phyloP scores from a whole-genome alignment of 1,140 invertebrate species.

The Drosophila gunungcola region DNA sequence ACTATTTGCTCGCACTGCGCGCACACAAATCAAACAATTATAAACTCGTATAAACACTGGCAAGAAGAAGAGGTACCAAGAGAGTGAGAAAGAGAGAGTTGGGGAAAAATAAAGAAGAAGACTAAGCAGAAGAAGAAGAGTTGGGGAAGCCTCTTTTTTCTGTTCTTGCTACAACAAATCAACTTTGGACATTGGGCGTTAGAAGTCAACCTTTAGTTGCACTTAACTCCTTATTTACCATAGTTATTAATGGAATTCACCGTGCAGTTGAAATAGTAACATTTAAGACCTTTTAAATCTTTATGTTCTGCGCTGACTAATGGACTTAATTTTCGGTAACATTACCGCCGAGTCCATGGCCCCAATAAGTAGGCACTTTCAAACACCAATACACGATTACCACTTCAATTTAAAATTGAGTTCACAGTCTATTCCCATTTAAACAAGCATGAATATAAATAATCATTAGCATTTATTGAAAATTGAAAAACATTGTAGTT shows the following conservation, averaged over 20 bases:
- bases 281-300: neutral
- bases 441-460: too few species aligned
- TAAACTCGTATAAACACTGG: constrained; percentile 45
- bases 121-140: neutral
- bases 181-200: constrained; percentile 17
- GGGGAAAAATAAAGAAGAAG: constrained; percentile 1
- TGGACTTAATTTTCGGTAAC: neutral
- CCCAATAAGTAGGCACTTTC: constrained; percentile 17
- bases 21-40: constrained; percentile 74
- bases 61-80: constrained; percentile 47
- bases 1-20: constrained; percentile 30
- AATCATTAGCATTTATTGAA: too few species aligned
- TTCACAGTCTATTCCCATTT: too few species aligned
- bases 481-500: too few species aligned
- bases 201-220: constrained; percentile 23
- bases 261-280: neutral
- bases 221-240: constrained; percentile 13
- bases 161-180: constrained; percentile 16
- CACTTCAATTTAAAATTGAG: too few species aligned
- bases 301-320: neutral
- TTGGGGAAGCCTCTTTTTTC: constrained; percentile 20
- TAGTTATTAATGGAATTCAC: constrained; percentile 13
- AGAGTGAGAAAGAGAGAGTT: constrained; percentile 48
- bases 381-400: neutral
- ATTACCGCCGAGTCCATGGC: constrained; percentile 2